Base-by-base conservation (phyloP, 2,797 vertebrate species). In the Ceyx erithaca region DNA sequence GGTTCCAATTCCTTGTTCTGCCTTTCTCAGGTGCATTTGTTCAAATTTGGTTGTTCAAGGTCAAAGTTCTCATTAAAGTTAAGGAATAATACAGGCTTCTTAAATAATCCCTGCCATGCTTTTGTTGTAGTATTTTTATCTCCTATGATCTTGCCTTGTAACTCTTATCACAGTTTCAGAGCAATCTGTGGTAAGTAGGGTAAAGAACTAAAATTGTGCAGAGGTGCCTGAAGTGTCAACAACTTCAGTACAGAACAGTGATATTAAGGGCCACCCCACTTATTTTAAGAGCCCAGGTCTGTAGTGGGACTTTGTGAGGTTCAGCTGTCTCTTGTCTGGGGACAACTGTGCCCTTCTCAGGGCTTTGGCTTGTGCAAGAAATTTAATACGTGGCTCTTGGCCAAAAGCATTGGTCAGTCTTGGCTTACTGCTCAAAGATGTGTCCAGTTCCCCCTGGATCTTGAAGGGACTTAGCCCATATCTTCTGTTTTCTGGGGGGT, bases 71-170 rank as follows among this genome's bases (percentile, higher is more conserved):
- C 37, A 40, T 40, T 61, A 14, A 85, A 41, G 46, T 48, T 62
- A 81, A 82, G 49, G 31, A 86, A 48, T 54, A 70, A 41, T 67
- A 67, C 16, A 35, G 14, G 4, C 26, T 58, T 92, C 46, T 81
- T 49, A 68, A 89, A 57, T 83, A 70, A 33, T 64, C 35, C 14
- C 31, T 91, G 31, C 49, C 61, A 5, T 71, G 62, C 20, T 86
- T 83, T 75, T 86, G n/a, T 86, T 68, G 54, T 28, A 86, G 2
- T 88, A 31, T 75, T 91, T 88, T 90, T 87, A 46, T 88, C 51
- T 33, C 23, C 8, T 43, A 21, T 0, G 0, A 20, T 80, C 55
- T 85, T 87, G 68, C 22, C 41, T 69, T 94, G 25, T 61, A 85
- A 59, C 28, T 77, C 23, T 12, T 35, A 8, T 45, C 61, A 67